A percentile compares a stretch with the other conserved stretches of the same genome.
phyloP scores from a whole-genome alignment of 2,888 invertebrate species.

The Stenoptilia bipunctidactyla region DNA sequence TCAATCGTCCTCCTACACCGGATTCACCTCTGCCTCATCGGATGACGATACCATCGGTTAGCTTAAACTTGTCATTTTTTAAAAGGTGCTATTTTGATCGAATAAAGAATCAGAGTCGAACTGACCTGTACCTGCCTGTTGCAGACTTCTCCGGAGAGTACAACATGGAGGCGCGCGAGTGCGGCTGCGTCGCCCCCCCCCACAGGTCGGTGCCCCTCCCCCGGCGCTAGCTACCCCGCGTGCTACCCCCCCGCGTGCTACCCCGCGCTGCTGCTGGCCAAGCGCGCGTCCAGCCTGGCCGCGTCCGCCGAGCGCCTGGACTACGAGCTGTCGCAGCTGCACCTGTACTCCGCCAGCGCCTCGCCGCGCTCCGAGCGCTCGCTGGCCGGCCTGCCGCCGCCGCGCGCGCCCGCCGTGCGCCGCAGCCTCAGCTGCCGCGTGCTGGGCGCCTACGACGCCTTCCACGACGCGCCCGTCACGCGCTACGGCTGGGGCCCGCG shows the following conservation, averaged over 20 bases:
- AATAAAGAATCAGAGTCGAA: no score
- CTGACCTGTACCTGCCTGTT: no score
- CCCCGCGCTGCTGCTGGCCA: constrained; percentile 57
- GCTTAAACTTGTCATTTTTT: constrained; percentile 12
- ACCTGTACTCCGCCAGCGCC: constrained; percentile 67
- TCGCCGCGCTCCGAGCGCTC: constrained; percentile 47
- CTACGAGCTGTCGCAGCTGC: constrained; percentile 69
- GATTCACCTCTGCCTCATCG: constrained; percentile 72
- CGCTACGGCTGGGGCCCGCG: constrained; percentile 68
- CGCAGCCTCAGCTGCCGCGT: constrained; percentile 67
- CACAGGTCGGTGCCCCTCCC: constrained; percentile 23
- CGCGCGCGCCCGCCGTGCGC: constrained; percentile 75
- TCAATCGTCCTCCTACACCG: constrained; percentile 71
- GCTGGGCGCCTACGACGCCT: constrained; percentile 41
- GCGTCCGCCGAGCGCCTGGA: constrained; percentile 63
- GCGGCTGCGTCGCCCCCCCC: constrained; percentile 38
- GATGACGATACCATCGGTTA: constrained; percentile 70
- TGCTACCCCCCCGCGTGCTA: constrained; percentile 61
- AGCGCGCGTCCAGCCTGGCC: constrained; percentile 54
- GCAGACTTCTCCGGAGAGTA: constrained; percentile 67
- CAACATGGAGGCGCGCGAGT: constrained; percentile 8
- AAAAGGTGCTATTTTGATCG: background rate
- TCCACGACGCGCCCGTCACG: constrained; percentile 78
- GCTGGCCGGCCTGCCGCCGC: constrained; percentile 46
- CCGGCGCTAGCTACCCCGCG: constrained; percentile 13